phyloP scores from a whole-genome alignment of 2,888 invertebrate species.

The Itoplectis maculator region DNA sequence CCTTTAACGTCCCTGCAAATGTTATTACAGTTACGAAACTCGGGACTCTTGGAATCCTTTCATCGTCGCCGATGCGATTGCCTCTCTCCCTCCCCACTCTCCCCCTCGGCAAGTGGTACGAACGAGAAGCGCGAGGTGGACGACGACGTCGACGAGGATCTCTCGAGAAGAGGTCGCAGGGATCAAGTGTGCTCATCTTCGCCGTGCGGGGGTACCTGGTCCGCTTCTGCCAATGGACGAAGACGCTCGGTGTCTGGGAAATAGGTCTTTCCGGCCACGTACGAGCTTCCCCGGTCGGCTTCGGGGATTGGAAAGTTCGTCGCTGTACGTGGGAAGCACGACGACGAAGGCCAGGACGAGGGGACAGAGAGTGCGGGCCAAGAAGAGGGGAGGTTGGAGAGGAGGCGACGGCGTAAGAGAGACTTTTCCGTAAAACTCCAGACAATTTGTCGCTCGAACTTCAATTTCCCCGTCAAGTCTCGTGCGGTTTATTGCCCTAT shows the following conservation, averaged over 20 bases:
- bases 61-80: constrained; percentile 19
- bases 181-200: constrained; percentile 61
- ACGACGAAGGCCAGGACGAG: constrained; percentile 35
- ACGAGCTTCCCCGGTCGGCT: constrained; percentile 54
- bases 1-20: constrained; percentile 15
- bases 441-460: constrained; percentile 70
- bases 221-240: constrained; percentile 48
- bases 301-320: constrained; percentile 69
- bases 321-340: constrained; percentile 41
- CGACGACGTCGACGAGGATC: constrained; percentile 18
- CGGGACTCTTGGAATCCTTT: constrained; percentile 27
- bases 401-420: background rate
- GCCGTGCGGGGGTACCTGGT: constrained; percentile 53
- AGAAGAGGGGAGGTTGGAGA: background rate
- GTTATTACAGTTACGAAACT: constrained; percentile 21
- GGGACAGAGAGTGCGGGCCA: too few species aligned
- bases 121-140: constrained; percentile 13
- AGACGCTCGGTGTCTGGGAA: constrained; percentile 32
- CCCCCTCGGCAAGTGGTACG: constrained; percentile 5
- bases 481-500: constrained; percentile 63
- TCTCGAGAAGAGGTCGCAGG: background rate
- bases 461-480: constrained; percentile 67
- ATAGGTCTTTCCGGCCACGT: constrained; percentile 66
- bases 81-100: background rate
- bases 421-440: constrained; percentile 57